Conservation (phyloP, 2,797 vertebrate genomes). For the Ibycter americanus region DNA sequence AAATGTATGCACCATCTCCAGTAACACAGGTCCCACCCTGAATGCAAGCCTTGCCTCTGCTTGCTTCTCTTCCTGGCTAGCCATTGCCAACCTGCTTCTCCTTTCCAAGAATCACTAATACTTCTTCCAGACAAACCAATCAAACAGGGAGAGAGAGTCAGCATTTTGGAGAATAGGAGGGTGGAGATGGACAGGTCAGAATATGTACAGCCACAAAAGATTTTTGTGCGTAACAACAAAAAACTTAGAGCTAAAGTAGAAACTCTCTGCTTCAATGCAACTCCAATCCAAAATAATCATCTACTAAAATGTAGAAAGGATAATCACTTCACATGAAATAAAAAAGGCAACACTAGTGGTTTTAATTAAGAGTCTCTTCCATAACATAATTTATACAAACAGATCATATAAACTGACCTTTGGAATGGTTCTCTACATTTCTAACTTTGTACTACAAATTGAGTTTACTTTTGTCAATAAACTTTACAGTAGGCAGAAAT, state of each 20-base stretch:
- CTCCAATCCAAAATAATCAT: neutral
- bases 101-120: conserved; percentile 65
- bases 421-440: neutral
- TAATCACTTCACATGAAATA: neutral
- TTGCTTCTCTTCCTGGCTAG: conserved; percentile 36
- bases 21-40: conserved; percentile 72
- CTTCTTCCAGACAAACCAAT: neutral
- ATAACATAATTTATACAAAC: neutral
- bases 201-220: neutral
- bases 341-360: neutral
- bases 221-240: conserved; percentile 56
- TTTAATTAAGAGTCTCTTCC: conserved; percentile 20
- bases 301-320: neutral
- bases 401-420: neutral
- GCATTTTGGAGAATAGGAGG: conserved; percentile 30
- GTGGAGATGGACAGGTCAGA: conserved; percentile 63
- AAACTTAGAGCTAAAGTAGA: conserved; percentile 38
- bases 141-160: neutral
- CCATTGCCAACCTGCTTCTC: conserved; percentile 50
- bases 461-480: neutral
- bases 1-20: conserved; percentile 72
- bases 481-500: neutral
- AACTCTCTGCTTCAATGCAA: neutral
- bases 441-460: conserved; percentile 1
- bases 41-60: conserved; percentile 73